A percentile compares a stretch with the other conserved stretches of the same genome.
These are phyloP conservation scores for Hyposoter didymator DNA, from an alignment of 2,888 invertebrate species.

Conservation along the genomic window DNA sequence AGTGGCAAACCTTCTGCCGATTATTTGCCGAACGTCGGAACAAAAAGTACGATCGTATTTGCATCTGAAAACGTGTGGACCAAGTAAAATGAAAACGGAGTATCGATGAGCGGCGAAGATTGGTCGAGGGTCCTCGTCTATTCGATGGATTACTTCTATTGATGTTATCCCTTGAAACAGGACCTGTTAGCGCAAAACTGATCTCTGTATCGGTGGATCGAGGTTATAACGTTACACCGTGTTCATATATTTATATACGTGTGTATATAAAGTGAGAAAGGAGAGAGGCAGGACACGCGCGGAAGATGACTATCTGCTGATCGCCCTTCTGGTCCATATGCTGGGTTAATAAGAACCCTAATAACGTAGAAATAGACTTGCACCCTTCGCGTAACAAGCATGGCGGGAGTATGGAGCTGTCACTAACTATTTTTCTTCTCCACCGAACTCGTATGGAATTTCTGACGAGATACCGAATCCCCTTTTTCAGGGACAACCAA, in stretches of 20 bases:
- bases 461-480: constrained; percentile 9
- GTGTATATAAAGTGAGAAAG: constrained; percentile 50
- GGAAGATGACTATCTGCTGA: constrained; percentile 79
- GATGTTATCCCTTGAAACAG: constrained; percentile 82
- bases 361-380: constrained; percentile 73
- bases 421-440: constrained; percentile 83
- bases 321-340: constrained; percentile 83
- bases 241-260: not conserved
- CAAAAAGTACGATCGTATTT: constrained; percentile 39
- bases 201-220: constrained; percentile 65
- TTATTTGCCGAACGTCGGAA: constrained; percentile 6
- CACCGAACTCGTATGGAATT: constrained; percentile 74
- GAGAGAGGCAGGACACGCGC: constrained; percentile 48
- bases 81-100: constrained; percentile 44
- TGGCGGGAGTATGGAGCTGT: constrained; percentile 75
- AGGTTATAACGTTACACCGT: constrained; percentile 39
- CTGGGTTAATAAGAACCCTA: constrained; percentile 82
- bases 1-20: not conserved
- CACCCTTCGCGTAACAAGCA: constrained; percentile 71
- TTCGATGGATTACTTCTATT: constrained; percentile 27
- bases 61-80: constrained; percentile 36
- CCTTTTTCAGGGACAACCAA: constrained; percentile 21
- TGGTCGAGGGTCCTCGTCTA: constrained; percentile 5
- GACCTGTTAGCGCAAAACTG: constrained; percentile 81
- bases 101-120: constrained; percentile 53